Base-by-base conservation (phyloP, 2,113 vertebrate species). In the Mastomys natalensis region DNA sequence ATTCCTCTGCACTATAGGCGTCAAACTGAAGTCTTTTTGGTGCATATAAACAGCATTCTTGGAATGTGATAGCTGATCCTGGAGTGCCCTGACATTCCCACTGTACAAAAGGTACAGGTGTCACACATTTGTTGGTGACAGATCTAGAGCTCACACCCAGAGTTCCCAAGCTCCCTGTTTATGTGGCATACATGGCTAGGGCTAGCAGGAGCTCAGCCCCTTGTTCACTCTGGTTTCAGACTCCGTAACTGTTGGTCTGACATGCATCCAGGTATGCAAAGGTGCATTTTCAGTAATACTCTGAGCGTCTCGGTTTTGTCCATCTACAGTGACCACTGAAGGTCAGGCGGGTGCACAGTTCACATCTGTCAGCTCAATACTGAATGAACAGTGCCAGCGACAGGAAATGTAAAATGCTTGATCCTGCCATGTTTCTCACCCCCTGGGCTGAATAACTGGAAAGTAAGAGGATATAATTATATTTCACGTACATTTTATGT, bases 281-380 rank as follows among this genome's bases (percentile, higher is more conserved):
- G 13, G 13, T 64, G 3, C 45, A 17, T 64, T 88, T 95, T 95
- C 60, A 81, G 15, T 21, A 24, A 77, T 72, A 76, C n/a, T 89
- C 1, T 64, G 55, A 91, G 58, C 72, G 64, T 94, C 94, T 95
- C 87, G 43, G 73, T 29, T 96, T 82, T 51, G 51, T 48, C 26
- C 64, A 93, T 73, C 60, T 68, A 73, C 86, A 87, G 34, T 9
- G 34, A 11, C 51, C 87, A 22, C 16, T 94, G 93, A 89, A 72
- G 93, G 77, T 48, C 76, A 81, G 40, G 4, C 45, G 43, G 86
- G 3, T 51, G 2, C 24, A 40, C 66, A 85, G 81, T 37, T 51
- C 15, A 84, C 12, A 24, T 74, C 21, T 51, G 37, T 78, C 8
- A 77, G 45, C 76, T 48, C 40, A 72, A 7, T 43, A 85, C 19